A percentile compares a stretch with the other conserved stretches of the same genome.
phyloP scores from a whole-genome alignment of 2,888 invertebrate species.

The Caenorhabditis parvicauda region DNA sequence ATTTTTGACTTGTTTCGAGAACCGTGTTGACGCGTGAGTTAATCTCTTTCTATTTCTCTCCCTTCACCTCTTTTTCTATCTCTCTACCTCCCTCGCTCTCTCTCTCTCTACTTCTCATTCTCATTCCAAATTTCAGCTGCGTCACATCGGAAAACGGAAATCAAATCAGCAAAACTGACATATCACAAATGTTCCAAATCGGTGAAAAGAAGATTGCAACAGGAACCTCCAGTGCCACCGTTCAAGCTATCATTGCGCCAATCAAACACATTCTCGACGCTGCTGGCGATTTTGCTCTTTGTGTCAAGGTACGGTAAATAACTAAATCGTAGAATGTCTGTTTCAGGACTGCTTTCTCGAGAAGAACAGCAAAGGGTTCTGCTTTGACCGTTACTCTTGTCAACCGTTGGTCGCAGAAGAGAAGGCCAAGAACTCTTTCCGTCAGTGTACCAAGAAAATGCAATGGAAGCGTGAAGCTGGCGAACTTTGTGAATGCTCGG shows the following conservation, averaged over 20 bases:
- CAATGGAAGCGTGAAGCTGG: slow-evolving; percentile 58
- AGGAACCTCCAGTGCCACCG: slow-evolving; percentile 30
- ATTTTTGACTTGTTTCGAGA: slow-evolving; percentile 54
- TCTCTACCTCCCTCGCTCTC: too few species aligned
- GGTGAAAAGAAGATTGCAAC: slow-evolving; percentile 46
- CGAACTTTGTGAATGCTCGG: slow-evolving; percentile 56
- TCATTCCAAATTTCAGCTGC: slow-evolving; percentile 37
- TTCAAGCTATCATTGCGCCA: slow-evolving; percentile 44
- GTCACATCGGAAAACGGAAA: slow-evolving; percentile 36
- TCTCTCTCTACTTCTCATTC: background rate
- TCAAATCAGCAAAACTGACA: slow-evolving; percentile 53
- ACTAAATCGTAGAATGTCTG: too few species aligned
- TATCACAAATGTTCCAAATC: slow-evolving; percentile 51
- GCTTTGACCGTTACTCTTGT: slow-evolving; percentile 55
- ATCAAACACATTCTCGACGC: slow-evolving; percentile 55
- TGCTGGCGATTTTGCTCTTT: slow-evolving; percentile 52
- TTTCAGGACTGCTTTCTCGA: slow-evolving; percentile 51
- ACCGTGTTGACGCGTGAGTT: slow-evolving; percentile 49
- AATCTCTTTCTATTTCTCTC: slow-evolving; percentile 9
- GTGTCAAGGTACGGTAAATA: slow-evolving; percentile 31
- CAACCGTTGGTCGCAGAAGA: slow-evolving; percentile 50
- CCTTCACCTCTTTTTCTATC: too few species aligned
- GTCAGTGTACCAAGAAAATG: slow-evolving; percentile 45
- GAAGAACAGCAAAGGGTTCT: slow-evolving; percentile 53
- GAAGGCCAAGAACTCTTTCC: slow-evolving; percentile 51